Evolutionary conservation across 2,888 invertebrate genomes (phyloP).

Genomic region (Notodonta dromedarius): DNA sequence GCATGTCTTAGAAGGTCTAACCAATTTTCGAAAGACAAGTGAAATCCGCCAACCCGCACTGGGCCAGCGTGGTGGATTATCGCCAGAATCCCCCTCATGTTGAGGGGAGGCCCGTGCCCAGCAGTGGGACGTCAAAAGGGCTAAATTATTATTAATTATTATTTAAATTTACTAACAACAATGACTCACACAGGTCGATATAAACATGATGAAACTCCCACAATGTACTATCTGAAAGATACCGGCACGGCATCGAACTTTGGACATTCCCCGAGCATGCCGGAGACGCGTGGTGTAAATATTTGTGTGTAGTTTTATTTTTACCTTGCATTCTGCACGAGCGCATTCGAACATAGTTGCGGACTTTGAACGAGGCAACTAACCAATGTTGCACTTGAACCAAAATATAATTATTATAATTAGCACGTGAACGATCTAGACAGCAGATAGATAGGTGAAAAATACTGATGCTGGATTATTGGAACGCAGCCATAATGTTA

Average conservation of each 20-base stretch:
- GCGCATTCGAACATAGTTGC: neutral
- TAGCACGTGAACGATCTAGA: neutral
- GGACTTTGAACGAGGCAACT: neutral
- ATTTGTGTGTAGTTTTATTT: conserved; percentile 1
- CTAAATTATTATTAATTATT: no score
- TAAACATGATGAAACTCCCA: conserved; percentile 7
- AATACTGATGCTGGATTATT: no score
- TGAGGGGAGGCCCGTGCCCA: no score
- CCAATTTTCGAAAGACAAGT: no score
- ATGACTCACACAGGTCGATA: conserved; percentile 6
- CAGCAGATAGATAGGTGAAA: no score
- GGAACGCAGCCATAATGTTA: no score
- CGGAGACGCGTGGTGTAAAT: neutral
- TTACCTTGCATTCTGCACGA: neutral
- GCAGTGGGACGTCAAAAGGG: no score
- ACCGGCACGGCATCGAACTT: conserved; percentile 27
- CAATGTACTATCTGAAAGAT: conserved; percentile 4
- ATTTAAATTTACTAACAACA: neutral
- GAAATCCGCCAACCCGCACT: no score
- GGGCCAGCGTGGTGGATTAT: no score
- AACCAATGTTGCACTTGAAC: neutral
- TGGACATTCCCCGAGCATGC: conserved; percentile 13
- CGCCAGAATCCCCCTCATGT: no score
- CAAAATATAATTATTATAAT: neutral
- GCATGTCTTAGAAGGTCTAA: no score